Base-by-base conservation (phyloP, 2,113 vertebrate genomes). In the Lipophrys pholis region DNA sequence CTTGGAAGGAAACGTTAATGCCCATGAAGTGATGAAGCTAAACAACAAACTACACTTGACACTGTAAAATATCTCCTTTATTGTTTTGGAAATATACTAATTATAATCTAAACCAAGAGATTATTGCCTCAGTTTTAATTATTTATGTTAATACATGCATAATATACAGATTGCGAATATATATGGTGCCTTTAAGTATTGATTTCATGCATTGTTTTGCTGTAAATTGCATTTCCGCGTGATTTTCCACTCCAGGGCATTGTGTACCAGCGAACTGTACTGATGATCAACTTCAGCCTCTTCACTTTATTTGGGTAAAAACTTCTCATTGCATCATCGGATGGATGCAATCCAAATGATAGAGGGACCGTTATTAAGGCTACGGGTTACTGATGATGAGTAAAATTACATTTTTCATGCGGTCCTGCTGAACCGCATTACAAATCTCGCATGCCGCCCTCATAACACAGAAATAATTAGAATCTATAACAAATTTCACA, bases 401-500 rank as follows among this genome's bases (percentile, higher is more conserved):
- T 82, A 74, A 79, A 82, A 84, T 73, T 57, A 53, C 36, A 70
- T 86, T 74, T 65, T 69, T 56, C 76, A 59, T 38, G 70, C 62
- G 8, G 58, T 39, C 65, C 54, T 62, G 73, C 74, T 61, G 54
- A 73, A 78, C 39, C 40, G 21, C 66, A 21, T 10, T 53, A 62
- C 36, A 21, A 70, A 72, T 73, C 60, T 38, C 0, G n/a, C 69
- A 59, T 73, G 70, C 55, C 17, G 43, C 39, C 63, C 70, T 78
- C 80, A 56, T 69, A 62, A 66, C 73, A 43, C 57, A 54, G 66
- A 78, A 81, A 81, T 83, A 81, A 88, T 85, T 81, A 81, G 36
- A 85, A 76, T 74, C 80, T 73, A 85, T 85, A 76, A 73, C 59
- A 65, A 60, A 76, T 88, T 76, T 86, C 65, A 74, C 74, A 85